Evolutionary conservation across 1,140 invertebrate genomes (phyloP).

Genomic region (Maniola jurtina): DNA sequence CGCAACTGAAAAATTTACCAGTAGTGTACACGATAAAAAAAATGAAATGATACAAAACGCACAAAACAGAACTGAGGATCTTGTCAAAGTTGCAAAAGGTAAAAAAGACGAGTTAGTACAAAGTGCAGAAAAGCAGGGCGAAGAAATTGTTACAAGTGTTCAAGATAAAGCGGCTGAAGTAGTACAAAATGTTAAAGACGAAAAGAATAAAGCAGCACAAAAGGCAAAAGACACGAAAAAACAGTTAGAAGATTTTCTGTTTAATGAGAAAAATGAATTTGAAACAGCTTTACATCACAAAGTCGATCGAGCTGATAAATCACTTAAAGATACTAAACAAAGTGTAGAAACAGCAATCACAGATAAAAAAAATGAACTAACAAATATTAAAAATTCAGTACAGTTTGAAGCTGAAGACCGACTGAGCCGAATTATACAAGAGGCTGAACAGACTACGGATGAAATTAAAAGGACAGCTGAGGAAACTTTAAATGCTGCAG

Average conservation of each 20-base stretch:
- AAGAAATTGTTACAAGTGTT: conserved; percentile 14
- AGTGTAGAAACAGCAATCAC: conserved; percentile 37
- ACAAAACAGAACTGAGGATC: conserved; percentile 10
- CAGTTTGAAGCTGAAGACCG: conserved; percentile 52
- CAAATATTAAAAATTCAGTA: conserved; percentile 40
- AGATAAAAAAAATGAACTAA: conserved; percentile 48
- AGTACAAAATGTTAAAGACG: conserved; percentile 27
- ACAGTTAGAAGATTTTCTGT: conserved; percentile 34
- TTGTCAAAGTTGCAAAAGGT: conserved; percentile 16
- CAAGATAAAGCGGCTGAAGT: conserved; percentile 27
- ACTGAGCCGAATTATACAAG: conserved; percentile 61
- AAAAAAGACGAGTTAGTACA: conserved; percentile 16
- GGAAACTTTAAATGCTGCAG: conserved; percentile 55
- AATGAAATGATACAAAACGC: conserved; percentile 16
- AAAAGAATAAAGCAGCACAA: conserved; percentile 35
- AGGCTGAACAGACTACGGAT: conserved; percentile 63
- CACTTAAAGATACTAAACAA: conserved; percentile 43
- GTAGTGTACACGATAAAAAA: conserved; percentile 37
- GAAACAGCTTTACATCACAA: conserved; percentile 40
- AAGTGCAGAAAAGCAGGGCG: conserved; percentile 12
- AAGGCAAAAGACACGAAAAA: conserved; percentile 36
- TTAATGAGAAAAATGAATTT: conserved; percentile 41
- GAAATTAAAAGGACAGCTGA: conserved; percentile 67
- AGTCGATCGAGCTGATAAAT: conserved; percentile 35
- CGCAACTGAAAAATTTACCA: conserved; percentile 32